Base-by-base conservation (phyloP, 2,888 invertebrate species). In the Teleiodes luculella region DNA sequence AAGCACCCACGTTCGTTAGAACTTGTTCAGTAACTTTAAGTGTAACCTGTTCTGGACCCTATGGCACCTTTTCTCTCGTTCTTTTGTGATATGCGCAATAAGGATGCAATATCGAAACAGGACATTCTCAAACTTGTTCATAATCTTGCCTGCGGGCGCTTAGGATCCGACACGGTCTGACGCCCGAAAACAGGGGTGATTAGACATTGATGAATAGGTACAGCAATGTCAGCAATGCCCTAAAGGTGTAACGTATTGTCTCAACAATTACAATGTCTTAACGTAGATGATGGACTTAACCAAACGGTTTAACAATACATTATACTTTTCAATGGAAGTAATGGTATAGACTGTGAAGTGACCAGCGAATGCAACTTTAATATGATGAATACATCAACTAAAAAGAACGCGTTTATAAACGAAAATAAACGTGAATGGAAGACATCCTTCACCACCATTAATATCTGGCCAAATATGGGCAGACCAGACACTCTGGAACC, bases 401-500 rank as follows among this genome's bases (percentile, higher is more conserved):
- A 41, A 60, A 60, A 59, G 56, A 63, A 62, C 54, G 58, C 62
- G 57, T 57, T 56, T 60, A 65, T 63, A 64, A 60, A 57, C 43
- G 61, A 69, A 76, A 76, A 28, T 43, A n/a, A 5, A 43, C 13
- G 13, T 43, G 28, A 78, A 77, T 78, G 76, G 70, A 60, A 57
- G 57, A 57, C 61, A 67, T 65, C 63, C 67, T 66, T 63, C 71
- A 68, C 66, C 62, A 67, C 70, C 77, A 80, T 78, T 77, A 76
- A 77, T 78, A 76, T 68, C 71, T 62, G 57, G 61, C 66, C 69
- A 72, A 70, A 71, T 68, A 73, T 68, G 69, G 67, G 76, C 82
- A 86, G 86, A 86, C 87, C 82, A 86, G 86, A 86, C 87, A 66
- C 66, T 65, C 67, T 83, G 87, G 88, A 84, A 86, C 83, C 84